Base-by-base conservation (phyloP, 2,888 invertebrate genomes). In the Scaptomyza reducta region DNA sequence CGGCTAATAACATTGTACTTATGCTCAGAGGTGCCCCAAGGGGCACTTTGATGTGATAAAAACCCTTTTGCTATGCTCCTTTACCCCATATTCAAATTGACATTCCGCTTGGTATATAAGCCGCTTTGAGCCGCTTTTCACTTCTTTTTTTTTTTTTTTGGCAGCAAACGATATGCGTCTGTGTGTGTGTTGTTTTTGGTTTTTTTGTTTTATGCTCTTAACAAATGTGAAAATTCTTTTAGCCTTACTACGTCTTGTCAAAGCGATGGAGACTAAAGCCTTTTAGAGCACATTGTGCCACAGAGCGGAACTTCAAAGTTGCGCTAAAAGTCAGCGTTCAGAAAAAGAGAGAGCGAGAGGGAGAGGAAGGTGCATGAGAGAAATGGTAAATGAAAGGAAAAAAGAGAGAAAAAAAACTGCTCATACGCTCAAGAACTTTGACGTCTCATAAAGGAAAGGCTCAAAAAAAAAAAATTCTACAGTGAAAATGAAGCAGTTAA, bases 301-400 rank as follows among this genome's bases (percentile, higher is more conserved):
- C 64, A 56, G 57, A 64, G 78, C 70, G 65, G 65, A 70, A 75
- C 77, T 73, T 75, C 75, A 76, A 77, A 77, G 75, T 72, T 61
- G 13, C 49, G 47, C 57, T 54, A 55, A 68, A 74, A 71, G 71
- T 68, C 67, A 41, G 33, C 57, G 54, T 41, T 18, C 6, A 14
- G 40, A 16, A 10, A n/a, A 14, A 53, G 49, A 47, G 6, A 49
- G 50, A 14, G 7, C n/a, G n/a, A 35, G n/a, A 35, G 14, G 3
- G 22, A 22, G 22, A 22, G 22, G 22, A 22, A 22, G 22, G 22
- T 22, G 22, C 22, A 22, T 0, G 6, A 38, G 44, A 35, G 38
- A 46, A 59, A 60, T 18, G 47, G 18, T 10, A 13, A 40, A 9
- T 22, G 33, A 13, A 10, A 6, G 25, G 27, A 38, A 38, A 35